Base-by-base conservation (phyloP, 2,113 vertebrate species). In the Phylloscopus trochiloides region DNA sequence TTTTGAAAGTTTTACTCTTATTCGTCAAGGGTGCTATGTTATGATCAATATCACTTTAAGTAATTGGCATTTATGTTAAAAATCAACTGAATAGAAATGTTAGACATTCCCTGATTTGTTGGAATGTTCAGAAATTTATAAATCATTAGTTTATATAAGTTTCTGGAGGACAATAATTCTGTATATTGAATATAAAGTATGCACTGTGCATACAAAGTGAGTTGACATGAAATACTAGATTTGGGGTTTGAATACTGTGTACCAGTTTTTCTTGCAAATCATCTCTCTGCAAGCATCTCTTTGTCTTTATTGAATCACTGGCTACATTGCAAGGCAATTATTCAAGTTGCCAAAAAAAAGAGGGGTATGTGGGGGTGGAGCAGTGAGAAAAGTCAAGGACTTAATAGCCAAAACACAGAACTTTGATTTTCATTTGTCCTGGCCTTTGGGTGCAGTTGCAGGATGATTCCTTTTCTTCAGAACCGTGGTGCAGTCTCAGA, bases 21-120 rank as follows among this genome's bases (percentile, higher is more conserved):
- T 96, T 94, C 61, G 75, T 81, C 87, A 88, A 42, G 19, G 55
- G 31, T 93, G 17, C 88, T 88, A 78, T 83, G 31, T 80, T 79
- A 73, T 94, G 81, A 47, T 96, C 52, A 88, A 8, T 87, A 84
- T 90, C 28, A 42, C 38, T 92, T 96, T 34, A 32, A 90, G 48
- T 85, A 94, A 91, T 48, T 94, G 58, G 10, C n/a, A 58, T 77
- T 67, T 93, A 2, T 93, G 21, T 93, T 87, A 96, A 90, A 72
- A 93, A 58, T n/a, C 6, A 82, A 43, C 57, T 34, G 6, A 63
- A 51, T 50, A 77, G 7, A 36, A 73, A 88, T 55, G 50, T 10
- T 76, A 29, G 8, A 11, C 59, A 74, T 48, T 83, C 22, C 28
- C 50, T 81, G 31, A 47, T 54, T 91, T 80, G 34, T 88, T 72